Evolutionary conservation across 2,797 vertebrate species (phyloP), one percentile per base, ranked within the genome.

Genomic region (Muscicapa comitata): DNA sequence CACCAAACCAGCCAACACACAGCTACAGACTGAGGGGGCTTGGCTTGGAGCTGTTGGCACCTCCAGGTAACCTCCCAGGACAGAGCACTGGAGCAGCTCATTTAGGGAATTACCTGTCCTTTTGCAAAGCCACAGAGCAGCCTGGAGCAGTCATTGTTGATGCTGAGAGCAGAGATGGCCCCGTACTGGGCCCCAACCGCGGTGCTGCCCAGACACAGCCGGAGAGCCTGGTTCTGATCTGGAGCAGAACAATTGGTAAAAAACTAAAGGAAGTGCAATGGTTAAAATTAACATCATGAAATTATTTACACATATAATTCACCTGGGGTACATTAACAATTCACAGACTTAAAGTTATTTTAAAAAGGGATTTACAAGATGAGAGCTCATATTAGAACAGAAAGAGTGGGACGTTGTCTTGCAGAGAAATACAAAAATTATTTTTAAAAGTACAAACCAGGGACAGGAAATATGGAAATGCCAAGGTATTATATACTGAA

Each of bases 121-220:
- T 99, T 99, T 10, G 99, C 99, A 91, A 99, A 99, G 15, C 99
- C 99, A 68, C 99, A 99, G 42, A 99, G 99, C 80, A 99, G 98
- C 71, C 99, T 97, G 3, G 99, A 99, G 66, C 99, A 99, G 96
- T 99, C 99, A 0, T 98, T 99, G 98, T 99, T 99, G 97, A 99
- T 99, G 94, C 98, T 99, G 94, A 99, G 98, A 50, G 99, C 99
- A 15, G 99, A 99, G 73, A 99, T 98, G 1, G 99, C 99, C 5
- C 99, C 99, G 8, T 99, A 99, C 94, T 99, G 99, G 2, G 98
- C 98, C 37, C 99, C 99, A 2, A 99, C 98, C 0, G 98, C 98
- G 6, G 99, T 99, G 97, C 98, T 99, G 38, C 99, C 99, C 96
- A 99, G 97, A 93, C 99, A 99, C 57, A 99, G 98, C 15, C 99